Evolutionary conservation across 37 sponge, comb jelly and placozoan species (phyloP), one percentile per base, ranked within the genome.

Genomic region (Chondrosia reniformis): DNA sequence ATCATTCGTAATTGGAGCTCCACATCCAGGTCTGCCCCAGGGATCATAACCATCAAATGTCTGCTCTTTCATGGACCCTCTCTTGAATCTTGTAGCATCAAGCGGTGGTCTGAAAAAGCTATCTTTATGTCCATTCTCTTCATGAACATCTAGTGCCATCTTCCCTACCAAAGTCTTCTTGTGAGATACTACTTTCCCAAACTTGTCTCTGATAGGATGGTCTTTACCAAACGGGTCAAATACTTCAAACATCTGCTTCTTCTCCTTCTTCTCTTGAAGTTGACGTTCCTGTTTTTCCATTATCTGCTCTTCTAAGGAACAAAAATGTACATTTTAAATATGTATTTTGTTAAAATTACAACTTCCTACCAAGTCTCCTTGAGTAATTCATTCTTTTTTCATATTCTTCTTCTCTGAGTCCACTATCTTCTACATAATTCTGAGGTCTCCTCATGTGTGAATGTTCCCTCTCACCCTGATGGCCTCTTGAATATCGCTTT

Each of bases 11-110:
- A 80, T 55, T 9, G 89, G 89, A 49, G 84, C 84, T 21, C 84
- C 84, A 21, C 62, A 80, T 1, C 84, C 84, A 17, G 81, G 77
- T 31, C 67, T 83, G 45, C 89, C 89, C 88, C 83, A 87, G 8
- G 88, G 88, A 36, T 81, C 63, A 59, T 77, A 86, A 38, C 57
- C 77, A 36, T 57, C 34, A 10, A 15, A 19, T 41, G 22, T 9
- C 3, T 74, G 41, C 3, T 5, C 58, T 38, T 36, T 55, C 38
- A 13, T 45, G 5, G 12, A 9, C 37, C 13, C 21, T 55, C 17
- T 17, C 8, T 22, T 55, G 13, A 9, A 8, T 25, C 38, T 4
- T 12, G 22, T 6, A 2, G 22, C 40, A 69, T 45, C 19, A 41
- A 33, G 34, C n/a, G 69, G 55, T 33, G 63, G 41, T 63, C 63